Base-by-base conservation (phyloP, 1,140 invertebrate species). In the Zaprionus ornatus region DNA sequence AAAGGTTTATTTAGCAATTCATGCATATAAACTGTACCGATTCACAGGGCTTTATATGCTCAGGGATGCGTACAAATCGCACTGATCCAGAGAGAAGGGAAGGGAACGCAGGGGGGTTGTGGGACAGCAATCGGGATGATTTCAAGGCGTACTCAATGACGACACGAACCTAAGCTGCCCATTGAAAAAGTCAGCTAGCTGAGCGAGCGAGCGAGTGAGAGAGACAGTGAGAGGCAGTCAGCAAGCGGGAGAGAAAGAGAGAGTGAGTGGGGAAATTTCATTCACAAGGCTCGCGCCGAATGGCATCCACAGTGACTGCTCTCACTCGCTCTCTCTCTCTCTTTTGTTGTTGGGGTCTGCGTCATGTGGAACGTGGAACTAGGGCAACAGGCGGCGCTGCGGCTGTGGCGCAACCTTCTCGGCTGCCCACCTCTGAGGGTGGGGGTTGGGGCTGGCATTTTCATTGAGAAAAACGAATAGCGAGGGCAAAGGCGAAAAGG, bases 401-500 rank as follows among this genome's bases (percentile, higher is more conserved):
- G 60, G 70, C 77, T 77, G 67, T 69, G 80, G 61, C 48, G 52
- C 60, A 64, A 64, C 45, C 68, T 71, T 71, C 67, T 57, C 27
- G 25, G 25, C 35, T 66, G 55, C 23, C 45, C 25, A 5, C 21
- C 12, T 48, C 2, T 25, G 45, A 9, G 25, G 9, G 19, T 10
- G 35, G 12, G 7, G n/a, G 40, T 1, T 62, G 60, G 56, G 61
- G 60, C 23, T 25, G 75, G 68, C 56, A 48, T 50, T 88, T 63
- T 90, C 85, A 88, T 88, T 88, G 85, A 88, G 85, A 67, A 90
- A 88, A 90, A 79, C 85, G 81, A 82, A 68, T 23, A 59, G 65
- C 69, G 72, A 29, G 65, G 74, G 62, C 68, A 21, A 27, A 42
- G n/a, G 37, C 59, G 40, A 45, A 56, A 87, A 79, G 82, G 82